Base-by-base conservation (phyloP, 2,113 vertebrate genomes). In the Tenrec ecaudatus region DNA sequence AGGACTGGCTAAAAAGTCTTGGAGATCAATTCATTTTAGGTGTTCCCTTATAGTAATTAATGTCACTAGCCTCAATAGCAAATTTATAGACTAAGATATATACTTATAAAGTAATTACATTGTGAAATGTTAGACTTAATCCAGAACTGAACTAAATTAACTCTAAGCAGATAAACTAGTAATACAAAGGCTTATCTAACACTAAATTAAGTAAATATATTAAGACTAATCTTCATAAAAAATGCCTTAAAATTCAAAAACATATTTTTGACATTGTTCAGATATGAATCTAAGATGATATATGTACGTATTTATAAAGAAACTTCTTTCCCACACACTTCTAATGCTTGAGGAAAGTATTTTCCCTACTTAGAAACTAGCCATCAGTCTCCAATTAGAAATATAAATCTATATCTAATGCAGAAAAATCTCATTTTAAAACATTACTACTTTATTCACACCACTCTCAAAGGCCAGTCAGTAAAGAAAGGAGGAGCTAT, bases 61-160 rank as follows among this genome's bases (percentile, higher is more conserved):
- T 53, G 47, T 10, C 47, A 53, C 47, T 53, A 53, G 9, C 47
- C 47, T 53, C 47, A 53, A 53, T 53, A 14, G 23, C 23, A 62
- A 62, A 86, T 64, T 86, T 83, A 47, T 66, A 82, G 3, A 92
- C 40, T 79, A 89, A 14, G 57, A 43, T 76, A 43, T 76, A 53
- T 31, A 12, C 76, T 92, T 94, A 6, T 83, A 81, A 8, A 81
- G 47, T 3, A 92, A 25, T 95, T 75, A 16, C 66, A 27, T 89
- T 92, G 77, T 92, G 6, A 86, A 88, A 71, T 27, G 47, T 7
- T 79, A 79, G 4, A 47, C 78, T 78, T 91, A 89, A 77, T 78
- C 5, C 22, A 57, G 92, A 92, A 31, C 6, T 80, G 10, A 91
- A 82, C 86, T 78, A 88, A 1, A 89, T 22, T 68, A 33, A 8